phyloP scores from a whole-genome alignment of 2,113 vertebrate species.

The Phrynosoma platyrhinos region DNA sequence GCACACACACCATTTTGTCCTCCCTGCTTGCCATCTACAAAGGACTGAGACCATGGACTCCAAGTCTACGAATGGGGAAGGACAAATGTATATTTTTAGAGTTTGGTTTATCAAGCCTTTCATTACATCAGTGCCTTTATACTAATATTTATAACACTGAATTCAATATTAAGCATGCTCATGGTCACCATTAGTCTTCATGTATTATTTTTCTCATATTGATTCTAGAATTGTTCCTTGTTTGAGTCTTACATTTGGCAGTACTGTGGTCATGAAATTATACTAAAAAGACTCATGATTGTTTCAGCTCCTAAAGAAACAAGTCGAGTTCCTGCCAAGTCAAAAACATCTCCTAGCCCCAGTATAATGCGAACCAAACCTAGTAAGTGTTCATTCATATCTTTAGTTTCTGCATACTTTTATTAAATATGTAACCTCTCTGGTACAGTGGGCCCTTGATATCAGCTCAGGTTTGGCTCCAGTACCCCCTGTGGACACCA shows the following conservation, averaged over 20 bases:
- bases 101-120: neutral
- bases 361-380: slow-evolving; percentile 40
- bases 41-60: too few relatives aligned
- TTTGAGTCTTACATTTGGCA: slow-evolving; percentile 14
- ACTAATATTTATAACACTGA: neutral
- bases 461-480: too few relatives aligned
- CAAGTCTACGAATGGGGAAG: too few relatives aligned
- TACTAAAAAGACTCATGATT: slow-evolving; percentile 16
- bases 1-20: too few relatives aligned
- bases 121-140: neutral
- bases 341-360: slow-evolving; percentile 59
- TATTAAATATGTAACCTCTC: neutral
- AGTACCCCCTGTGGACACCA: too few relatives aligned
- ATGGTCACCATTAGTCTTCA: neutral
- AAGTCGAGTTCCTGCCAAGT: slow-evolving; percentile 58
- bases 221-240: neutral
- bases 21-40: too few relatives aligned
- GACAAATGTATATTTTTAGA: neutral
- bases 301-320: slow-evolving; percentile 74
- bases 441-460: too few relatives aligned
- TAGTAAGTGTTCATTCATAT: slow-evolving; percentile 67
- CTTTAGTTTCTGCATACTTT: slow-evolving; percentile 26
- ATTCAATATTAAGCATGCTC: neutral
- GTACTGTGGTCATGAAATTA: neutral
- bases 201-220: slow-evolving; percentile 31